Evolutionary conservation across 2,113 vertebrate species (phyloP).

Genomic region (Gambusia affinis): DNA sequence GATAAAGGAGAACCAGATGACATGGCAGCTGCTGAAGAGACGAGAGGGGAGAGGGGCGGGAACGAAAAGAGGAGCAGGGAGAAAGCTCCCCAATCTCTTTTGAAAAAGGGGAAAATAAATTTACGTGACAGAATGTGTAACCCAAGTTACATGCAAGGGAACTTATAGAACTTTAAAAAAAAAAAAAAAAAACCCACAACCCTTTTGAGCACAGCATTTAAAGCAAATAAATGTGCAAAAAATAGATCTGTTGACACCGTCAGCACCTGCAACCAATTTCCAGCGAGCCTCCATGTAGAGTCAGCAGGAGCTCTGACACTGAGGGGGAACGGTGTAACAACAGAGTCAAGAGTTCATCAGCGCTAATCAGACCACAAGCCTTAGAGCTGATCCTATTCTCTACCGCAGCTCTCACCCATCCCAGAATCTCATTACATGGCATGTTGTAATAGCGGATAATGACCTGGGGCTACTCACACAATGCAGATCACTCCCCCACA

Average conservation of each 20-base stretch:
- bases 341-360: constrained; percentile 76
- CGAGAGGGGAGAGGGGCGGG: constrained; percentile 61
- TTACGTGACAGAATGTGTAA: constrained; percentile 23
- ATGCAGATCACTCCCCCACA: constrained; percentile 62
- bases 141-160: background rate
- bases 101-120: constrained; percentile 22
- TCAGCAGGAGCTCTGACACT: constrained; percentile 51
- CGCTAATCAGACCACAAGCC: constrained; percentile 73
- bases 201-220: background rate
- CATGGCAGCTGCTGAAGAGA: constrained; percentile 73
- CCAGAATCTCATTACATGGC: constrained; percentile 76
- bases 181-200: background rate
- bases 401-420: constrained; percentile 66
- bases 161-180: constrained; percentile 5
- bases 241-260: constrained; percentile 26
- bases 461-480: constrained; percentile 68
- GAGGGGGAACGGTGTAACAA: constrained; percentile 60
- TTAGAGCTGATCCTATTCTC: constrained; percentile 72
- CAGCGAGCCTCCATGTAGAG: constrained; percentile 20
- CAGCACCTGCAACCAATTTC: constrained; percentile 54
- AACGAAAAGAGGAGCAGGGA: constrained; percentile 39
- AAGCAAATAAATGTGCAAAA: constrained; percentile 13
- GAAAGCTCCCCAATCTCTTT: constrained; percentile 56
- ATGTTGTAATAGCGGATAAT: constrained; percentile 74
- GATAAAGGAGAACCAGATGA: constrained; percentile 80